These are phyloP conservation scores for Oryzias celebensis DNA, from an alignment of 2,113 vertebrate genomes.

Conservation along the genomic window DNA sequence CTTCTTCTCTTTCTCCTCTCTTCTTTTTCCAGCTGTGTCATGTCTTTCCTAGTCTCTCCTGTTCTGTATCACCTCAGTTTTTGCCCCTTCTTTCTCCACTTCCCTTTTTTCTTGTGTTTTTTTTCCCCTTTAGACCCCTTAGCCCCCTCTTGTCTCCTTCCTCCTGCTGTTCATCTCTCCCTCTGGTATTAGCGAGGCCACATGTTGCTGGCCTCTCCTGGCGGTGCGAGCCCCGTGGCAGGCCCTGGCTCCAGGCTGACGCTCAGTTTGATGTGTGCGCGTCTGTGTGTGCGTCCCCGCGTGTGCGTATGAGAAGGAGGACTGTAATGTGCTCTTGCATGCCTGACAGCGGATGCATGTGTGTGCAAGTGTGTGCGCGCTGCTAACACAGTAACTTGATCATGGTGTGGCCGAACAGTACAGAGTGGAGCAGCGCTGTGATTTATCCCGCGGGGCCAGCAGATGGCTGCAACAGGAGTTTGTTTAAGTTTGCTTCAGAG, in stretches of 20 bases:
- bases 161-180: conserved; percentile 79
- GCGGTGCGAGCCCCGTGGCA: conserved; percentile 81
- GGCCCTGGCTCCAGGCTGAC: conserved; percentile 95
- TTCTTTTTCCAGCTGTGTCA: conserved; percentile 30
- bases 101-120: not conserved
- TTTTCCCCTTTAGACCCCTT: not conserved
- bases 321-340: conserved; percentile 61
- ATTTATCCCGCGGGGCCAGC: conserved; percentile 99
- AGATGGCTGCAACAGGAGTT: conserved; percentile 99
- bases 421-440: conserved; percentile 87
- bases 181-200: conserved; percentile 88
- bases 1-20: conserved; percentile 30
- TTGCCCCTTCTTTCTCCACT: conserved; percentile 7
- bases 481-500: conserved; percentile 99
- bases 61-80: conserved; percentile 25
- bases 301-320: conserved; percentile 47
- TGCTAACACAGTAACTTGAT: conserved; percentile 96
- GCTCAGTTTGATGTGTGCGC: conserved; percentile 70
- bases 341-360: conserved; percentile 33
- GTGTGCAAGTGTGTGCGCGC: conserved; percentile 45
- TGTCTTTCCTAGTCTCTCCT: conserved; percentile 22
- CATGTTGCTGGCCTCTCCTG: conserved; percentile 90
- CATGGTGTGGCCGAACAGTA: conserved; percentile 85
- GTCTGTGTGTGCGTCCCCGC: conserved; percentile 38
- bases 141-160: conserved; percentile 12